Evolutionary conservation across 1,140 invertebrate genomes (phyloP).

Genomic region (Plectrocnemia conspersa): DNA sequence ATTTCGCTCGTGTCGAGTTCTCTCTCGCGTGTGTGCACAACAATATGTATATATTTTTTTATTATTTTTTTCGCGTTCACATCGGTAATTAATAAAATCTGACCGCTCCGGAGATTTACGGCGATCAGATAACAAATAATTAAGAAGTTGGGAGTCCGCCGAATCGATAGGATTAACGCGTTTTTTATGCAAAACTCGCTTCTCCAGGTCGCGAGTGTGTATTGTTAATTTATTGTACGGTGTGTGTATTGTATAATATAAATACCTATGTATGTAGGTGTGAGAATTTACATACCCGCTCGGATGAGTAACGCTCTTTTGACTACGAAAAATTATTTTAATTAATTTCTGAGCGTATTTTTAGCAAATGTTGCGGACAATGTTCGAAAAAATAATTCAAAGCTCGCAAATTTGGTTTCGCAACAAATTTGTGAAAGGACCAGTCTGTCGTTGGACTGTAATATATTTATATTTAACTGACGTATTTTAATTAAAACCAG

Average conservation of each 20-base stretch:
- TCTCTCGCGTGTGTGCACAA: too few species aligned
- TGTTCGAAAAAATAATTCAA: too few species aligned
- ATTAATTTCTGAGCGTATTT: conserved; percentile 9
- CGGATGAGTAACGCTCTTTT: conserved; percentile 1
- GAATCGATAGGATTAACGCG: conserved; percentile 24
- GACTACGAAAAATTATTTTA: not conserved
- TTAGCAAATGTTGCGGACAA: too few species aligned
- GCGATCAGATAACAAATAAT: conserved; percentile 26
- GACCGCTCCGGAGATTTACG: conserved; percentile 19
- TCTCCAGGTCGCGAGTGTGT: conserved; percentile 10
- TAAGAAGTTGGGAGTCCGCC: conserved; percentile 21
- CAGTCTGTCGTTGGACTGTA: too few species aligned
- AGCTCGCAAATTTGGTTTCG: too few species aligned
- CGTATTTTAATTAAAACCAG: too few species aligned
- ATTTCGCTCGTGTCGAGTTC: too few species aligned
- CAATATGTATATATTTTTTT: not conserved
- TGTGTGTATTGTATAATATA: too few species aligned
- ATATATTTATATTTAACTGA: too few species aligned
- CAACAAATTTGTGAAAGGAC: too few species aligned
- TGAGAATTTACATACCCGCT: conserved; percentile 17
- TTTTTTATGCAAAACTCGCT: conserved; percentile 22
- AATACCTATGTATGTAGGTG: too few species aligned
- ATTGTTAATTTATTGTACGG: conserved; percentile 21
- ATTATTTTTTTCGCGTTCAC: conserved; percentile 11
- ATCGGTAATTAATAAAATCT: conserved; percentile 16